Conservation (phyloP, 1,140 invertebrate genomes). For the Carcinoscorpius rotundicauda region DNA sequence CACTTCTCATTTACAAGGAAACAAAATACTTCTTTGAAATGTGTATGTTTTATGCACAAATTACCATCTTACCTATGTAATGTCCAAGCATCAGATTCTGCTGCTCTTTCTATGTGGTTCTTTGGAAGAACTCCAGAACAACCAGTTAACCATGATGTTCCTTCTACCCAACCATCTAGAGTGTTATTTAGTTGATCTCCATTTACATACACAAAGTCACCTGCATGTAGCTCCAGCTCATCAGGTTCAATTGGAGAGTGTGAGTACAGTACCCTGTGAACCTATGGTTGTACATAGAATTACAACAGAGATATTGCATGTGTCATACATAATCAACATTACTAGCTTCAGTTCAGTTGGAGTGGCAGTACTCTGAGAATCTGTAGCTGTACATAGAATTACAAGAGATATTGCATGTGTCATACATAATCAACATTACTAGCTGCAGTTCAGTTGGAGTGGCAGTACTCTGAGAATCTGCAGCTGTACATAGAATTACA, state of each 20-base stretch:
- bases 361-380: too few relatives aligned
- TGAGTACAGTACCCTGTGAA: constrained; percentile 64
- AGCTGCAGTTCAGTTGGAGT: too few relatives aligned
- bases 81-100: constrained; percentile 82
- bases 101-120: constrained; percentile 64
- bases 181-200: constrained; percentile 51
- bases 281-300: constrained; percentile 36
- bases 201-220: constrained; percentile 72
- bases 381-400: too few relatives aligned
- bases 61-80: constrained; percentile 44
- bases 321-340: too few relatives aligned
- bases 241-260: constrained; percentile 62
- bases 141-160: constrained; percentile 72
- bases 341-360: too few relatives aligned
- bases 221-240: constrained; percentile 68
- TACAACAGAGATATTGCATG: too few relatives aligned
- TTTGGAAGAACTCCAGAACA: constrained; percentile 58
- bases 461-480: constrained; percentile 65
- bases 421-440: too few relatives aligned
- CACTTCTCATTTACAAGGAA: too few relatives aligned
- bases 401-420: too few relatives aligned
- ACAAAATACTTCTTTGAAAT: too few relatives aligned
- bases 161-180: constrained; percentile 72
- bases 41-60: too few relatives aligned
- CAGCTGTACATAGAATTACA: constrained; percentile 18